A percentile compares a stretch with the other conserved stretches of the same genome.
Conservation (phyloP, 2,113 vertebrate species). For the Macroglossus sobrinus region DNA sequence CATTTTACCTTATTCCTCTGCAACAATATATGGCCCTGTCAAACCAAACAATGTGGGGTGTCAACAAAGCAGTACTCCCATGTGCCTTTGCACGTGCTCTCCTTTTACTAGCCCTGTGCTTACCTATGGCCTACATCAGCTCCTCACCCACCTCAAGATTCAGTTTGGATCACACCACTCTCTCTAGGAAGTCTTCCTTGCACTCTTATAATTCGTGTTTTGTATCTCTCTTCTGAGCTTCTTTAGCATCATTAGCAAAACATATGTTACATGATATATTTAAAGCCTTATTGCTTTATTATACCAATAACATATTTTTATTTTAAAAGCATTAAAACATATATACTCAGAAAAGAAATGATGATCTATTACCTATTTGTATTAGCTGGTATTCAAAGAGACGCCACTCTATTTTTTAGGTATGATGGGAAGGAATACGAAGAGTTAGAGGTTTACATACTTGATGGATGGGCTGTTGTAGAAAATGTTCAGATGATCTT, state of each 20-base stretch:
- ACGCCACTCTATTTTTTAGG: not conserved
- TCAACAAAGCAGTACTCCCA: not conserved
- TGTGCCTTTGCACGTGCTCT: not conserved
- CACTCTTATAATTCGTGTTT: not conserved
- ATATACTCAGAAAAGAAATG: not conserved
- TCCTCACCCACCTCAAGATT: not conserved
- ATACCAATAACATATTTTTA: not conserved
- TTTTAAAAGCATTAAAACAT: not conserved
- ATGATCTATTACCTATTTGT: not conserved
- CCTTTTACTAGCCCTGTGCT: not conserved
- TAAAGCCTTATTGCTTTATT: not conserved
- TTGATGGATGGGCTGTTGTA: not conserved
- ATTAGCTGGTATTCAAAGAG: not conserved
- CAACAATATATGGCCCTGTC: fast-evolving
- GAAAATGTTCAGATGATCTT: not conserved
- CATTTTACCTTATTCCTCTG: not conserved
- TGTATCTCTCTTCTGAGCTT: not conserved
- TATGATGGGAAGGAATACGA: not conserved
- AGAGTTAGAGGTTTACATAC: not conserved
- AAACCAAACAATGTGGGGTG: not conserved
- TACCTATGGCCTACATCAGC: not conserved
- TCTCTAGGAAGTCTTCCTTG: not conserved
- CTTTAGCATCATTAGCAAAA: not conserved
- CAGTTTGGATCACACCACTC: not conserved
- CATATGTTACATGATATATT: not conserved